Base-by-base conservation (phyloP, 2,888 invertebrate genomes). In the Dorcus hopei region DNA sequence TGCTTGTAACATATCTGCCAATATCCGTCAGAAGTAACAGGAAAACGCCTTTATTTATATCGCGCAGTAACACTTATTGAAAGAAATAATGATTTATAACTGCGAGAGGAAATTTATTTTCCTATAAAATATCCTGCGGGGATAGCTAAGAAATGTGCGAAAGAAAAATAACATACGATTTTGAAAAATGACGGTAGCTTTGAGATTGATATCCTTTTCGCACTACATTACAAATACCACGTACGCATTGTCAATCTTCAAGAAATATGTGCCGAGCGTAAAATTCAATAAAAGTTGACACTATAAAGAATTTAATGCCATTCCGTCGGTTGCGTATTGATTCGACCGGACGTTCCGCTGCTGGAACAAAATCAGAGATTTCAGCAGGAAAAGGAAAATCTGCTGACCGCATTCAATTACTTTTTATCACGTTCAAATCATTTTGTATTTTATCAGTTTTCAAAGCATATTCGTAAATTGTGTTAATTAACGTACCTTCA, bases 301-400 rank as follows among this genome's bases (percentile, higher is more conserved):
- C 54, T 59, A 52, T 54, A 55, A 55, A 55, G 50, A 55, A 59
- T 59, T 59, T 59, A 59, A 59, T 59, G 55, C 55, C 50, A 38
- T 49, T 55, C 55, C 55, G 52, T 59, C 59, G 49, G 55, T 47
- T 47, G 52, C 52, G 59, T 55, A 59, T 59, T 59, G 59, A 59
- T 59, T 45, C 41, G 55, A 55, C 59, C 55, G 55, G 54, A 54
- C 42, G 49, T 33, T 54, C 43, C 48, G 39, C 58, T 39, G 40
- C 49, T 47, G 52, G 59, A 59, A 55, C 42, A 51, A 51, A 55
- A 45, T 55, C 58, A 43, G 16, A 48, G 42, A 42, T 40, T 47
- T 47, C 42, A 51, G 47, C 53, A 53, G 53, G 49, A 53, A 19
- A 48, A 42, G 41, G 55, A 52, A 55, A 59, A 59, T 59, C 52